Evolutionary conservation across 2,113 vertebrate genomes (phyloP), one percentile per base, ranked within the genome.

Genomic region (Coptodon rendalli): DNA sequence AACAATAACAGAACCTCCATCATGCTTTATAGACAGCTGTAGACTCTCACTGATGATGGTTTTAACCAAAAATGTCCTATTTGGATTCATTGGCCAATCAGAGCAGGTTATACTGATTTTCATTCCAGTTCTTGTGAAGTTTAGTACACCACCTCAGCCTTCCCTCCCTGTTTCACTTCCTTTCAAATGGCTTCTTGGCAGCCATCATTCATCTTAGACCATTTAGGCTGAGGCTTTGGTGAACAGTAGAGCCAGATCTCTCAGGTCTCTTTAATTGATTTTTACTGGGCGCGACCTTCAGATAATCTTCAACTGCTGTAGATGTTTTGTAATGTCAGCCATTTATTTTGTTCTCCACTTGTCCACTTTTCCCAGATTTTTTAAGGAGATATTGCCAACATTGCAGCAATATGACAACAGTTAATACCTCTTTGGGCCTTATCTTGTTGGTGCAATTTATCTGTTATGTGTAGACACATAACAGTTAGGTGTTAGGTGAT

Each of bases 111-210:
- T 38, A 40, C 11, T 68, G 1, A 38, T 68, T 68, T 68, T 68
- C 1, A 22, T 5, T 68, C 0, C 19, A 68, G 63, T 68, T 40
- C 34, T 40, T 40, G 11, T 40, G 34, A 11, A 68, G 34, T 22
- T 38, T 22, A 38, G 24, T 40, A 40, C 19, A 68, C 34, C 34
- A 40, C 34, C 63, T 68, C 34, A 68, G 63, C 11, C 63, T 68
- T 40, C 13, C 13, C 34, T 40, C 34, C 63, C 34, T 13, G 19
- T 68, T 40, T 68, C 63, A 38, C 34, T 68, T 68, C 63, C n/a
- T 43, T 71, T 36, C 0, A 1, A 63, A n/a, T 0, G 17, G 31
- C 31, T 66, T 66, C 17, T 66, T 66, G 17, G 10, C 61, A 36
- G 4, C 61, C 61, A 66, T 9, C 17, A n/a, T 7, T 66, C 61